Evolutionary conservation across 2,888 invertebrate genomes (phyloP).

Genomic region (Tanytarsus gracilentus): DNA sequence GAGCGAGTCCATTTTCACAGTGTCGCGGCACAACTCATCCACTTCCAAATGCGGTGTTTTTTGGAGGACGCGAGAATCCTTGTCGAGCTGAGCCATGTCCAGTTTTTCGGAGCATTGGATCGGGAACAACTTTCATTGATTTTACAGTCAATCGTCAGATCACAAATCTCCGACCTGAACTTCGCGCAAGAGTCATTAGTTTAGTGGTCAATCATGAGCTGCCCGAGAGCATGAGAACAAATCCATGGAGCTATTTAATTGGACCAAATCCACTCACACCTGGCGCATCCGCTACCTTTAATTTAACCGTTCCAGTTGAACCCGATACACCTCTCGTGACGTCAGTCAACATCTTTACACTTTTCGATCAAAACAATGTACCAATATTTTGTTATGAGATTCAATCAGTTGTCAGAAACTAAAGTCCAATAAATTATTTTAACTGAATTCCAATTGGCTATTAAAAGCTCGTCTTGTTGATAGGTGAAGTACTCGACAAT

Average conservation of each 20-base stretch:
- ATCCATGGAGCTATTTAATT: not conserved
- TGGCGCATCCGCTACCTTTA: not conserved
- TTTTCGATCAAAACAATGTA: not conserved
- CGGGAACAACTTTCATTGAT: not conserved
- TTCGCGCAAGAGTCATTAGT: not conserved
- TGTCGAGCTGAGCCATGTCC: slow-evolving; percentile 2
- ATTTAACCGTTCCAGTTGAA: slow-evolving; percentile 11
- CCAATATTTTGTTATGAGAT: not conserved
- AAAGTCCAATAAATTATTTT: too few relatives aligned
- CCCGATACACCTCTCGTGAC: not conserved
- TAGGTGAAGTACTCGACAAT: too few relatives aligned
- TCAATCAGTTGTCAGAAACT: not conserved
- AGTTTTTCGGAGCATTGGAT: not conserved
- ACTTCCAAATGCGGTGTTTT: slow-evolving; percentile 10
- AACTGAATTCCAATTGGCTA: too few relatives aligned
- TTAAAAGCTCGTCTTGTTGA: too few relatives aligned
- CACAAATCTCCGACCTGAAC: not conserved
- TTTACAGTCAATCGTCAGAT: not conserved
- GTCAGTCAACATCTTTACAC: not conserved
- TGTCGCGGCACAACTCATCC: not conserved
- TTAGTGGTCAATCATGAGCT: not conserved
- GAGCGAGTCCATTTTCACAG: not conserved
- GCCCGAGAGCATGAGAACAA: not conserved
- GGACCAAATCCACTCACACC: not conserved
- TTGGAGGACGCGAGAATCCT: not conserved